Conservation (phyloP, 2,888 invertebrate species). For the Amiota communis region DNA sequence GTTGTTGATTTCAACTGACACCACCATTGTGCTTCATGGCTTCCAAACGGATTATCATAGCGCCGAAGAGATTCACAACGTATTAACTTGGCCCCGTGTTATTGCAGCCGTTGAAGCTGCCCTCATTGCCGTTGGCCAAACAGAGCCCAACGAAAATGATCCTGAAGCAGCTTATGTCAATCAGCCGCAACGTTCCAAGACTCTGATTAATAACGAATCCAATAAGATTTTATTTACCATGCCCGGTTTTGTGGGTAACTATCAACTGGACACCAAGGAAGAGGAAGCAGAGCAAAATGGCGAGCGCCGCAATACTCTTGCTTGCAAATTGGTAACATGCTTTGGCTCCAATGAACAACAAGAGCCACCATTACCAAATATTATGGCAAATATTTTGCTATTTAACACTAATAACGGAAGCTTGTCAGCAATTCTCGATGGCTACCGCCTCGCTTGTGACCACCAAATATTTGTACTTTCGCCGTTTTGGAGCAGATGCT, state of each 20-base stretch:
- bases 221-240: constrained; percentile 71
- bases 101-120: constrained; percentile 72
- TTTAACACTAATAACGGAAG: constrained; percentile 73
- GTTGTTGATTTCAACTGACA: too few relatives aligned
- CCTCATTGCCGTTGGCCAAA: constrained; percentile 62
- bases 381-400: constrained; percentile 74
- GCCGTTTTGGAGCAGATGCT: constrained; percentile 50
- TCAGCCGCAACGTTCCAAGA: constrained; percentile 70
- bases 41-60: constrained; percentile 52
- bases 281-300: constrained; percentile 54
- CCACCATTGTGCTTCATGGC: too few relatives aligned
- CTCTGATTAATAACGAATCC: constrained; percentile 50
- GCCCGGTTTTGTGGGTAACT: constrained; percentile 74
- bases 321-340: constrained; percentile 75
- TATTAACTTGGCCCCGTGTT: constrained; percentile 72
- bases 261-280: constrained; percentile 46
- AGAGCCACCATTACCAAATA: constrained; percentile 69
- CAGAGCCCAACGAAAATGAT: not conserved
- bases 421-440: constrained; percentile 74
- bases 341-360: constrained; percentile 69
- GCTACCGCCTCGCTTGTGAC: constrained; percentile 76
- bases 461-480: constrained; percentile 74
- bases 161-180: constrained; percentile 46
- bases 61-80: constrained; percentile 68
- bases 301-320: constrained; percentile 63